Evolutionary conservation across 1,140 invertebrate species (phyloP), one percentile per base, ranked within the genome.

Genomic region (Alviniconcha marisindica): DNA sequence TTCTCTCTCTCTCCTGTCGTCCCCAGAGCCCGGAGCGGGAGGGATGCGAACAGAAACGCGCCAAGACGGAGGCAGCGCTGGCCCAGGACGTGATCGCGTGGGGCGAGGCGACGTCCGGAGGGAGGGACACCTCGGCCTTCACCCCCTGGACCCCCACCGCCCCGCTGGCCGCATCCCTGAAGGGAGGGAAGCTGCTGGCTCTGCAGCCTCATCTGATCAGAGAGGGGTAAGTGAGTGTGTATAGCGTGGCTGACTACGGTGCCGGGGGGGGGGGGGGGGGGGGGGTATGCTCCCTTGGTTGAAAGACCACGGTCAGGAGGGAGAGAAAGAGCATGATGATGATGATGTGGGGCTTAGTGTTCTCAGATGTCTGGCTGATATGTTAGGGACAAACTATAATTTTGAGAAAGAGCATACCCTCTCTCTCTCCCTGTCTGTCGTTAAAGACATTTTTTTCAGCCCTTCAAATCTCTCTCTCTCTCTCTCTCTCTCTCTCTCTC

Each of bases 21-120:
- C 63, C 36, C 24, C 77, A 83, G 82, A 83, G 82, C 63, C 82
- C 82, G 4, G 82, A 83, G 18, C 76, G 74, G 14, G 82, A 83
- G 36, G 82, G 82, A 7, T 83, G 82, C 33, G 82, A 83, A 18
- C 76, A 79, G 60, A 83, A 83, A 44, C 36, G 82, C 28, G 51
- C 60, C 31, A 83, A 83, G 76, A 79, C 63, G 14, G 82, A 83
- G 38, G 74, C 76, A 31, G 66, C 82, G 21, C 44, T 78, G 24
- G 76, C 77, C 21, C 77, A 77, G 40, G 60, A 77, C 36, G 82
- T 71, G 21, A 79, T 78, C 15, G 54, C 81, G n/a, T 82, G 81
- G 81, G 71, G 81, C 15, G 81, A 82, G 56, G 78, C 78, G 7
- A 40, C 78, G 0, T 80, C 78, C 28, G 60, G 31, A 10, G 51